These are phyloP conservation scores for Heliconius melpomene DNA, from an alignment of 1,140 invertebrate species.

Conservation along the genomic window DNA sequence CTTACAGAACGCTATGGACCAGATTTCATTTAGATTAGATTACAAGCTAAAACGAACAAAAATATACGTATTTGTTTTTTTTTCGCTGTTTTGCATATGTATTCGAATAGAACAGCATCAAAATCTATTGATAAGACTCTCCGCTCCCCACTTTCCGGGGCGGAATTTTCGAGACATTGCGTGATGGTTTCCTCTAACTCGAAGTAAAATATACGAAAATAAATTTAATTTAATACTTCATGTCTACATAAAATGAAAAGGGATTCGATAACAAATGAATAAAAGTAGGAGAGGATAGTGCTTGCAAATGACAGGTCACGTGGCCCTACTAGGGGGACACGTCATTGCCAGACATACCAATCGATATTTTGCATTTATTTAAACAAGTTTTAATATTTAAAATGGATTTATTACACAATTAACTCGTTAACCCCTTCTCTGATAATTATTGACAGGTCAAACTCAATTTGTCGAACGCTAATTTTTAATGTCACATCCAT, in stretches of 20 bases:
- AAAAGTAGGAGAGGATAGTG: conserved; percentile 62
- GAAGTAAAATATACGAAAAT: background rate
- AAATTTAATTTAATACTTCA: background rate
- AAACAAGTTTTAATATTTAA: conserved; percentile 32
- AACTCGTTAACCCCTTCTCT: conserved; percentile 34
- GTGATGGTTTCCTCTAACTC: too few species aligned
- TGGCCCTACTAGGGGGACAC: conserved; percentile 43
- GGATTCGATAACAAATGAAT: conserved; percentile 46
- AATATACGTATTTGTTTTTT: too few species aligned
- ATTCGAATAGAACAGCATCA: too few species aligned
- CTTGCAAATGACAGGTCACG: conserved; percentile 66
- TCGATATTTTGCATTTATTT: conserved; percentile 57
- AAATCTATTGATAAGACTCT: too few species aligned
- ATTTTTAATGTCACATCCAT: conserved; percentile 18
- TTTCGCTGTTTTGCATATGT: too few species aligned
- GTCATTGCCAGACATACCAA: conserved; percentile 18
- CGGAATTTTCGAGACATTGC: too few species aligned
- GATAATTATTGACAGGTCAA: conserved; percentile 33
- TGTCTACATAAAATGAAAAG: conserved; percentile 34
- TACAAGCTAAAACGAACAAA: too few species aligned
- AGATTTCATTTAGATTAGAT: background rate
- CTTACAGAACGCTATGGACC: background rate
- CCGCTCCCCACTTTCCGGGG: too few species aligned
- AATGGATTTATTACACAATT: conserved; percentile 41
- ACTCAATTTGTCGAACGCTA: conserved; percentile 22